Percentiles rank a stretch among this genome's conserved stretches.
Conservation (phyloP, 2,888 invertebrate genomes). For the Salpingus planirostris region DNA sequence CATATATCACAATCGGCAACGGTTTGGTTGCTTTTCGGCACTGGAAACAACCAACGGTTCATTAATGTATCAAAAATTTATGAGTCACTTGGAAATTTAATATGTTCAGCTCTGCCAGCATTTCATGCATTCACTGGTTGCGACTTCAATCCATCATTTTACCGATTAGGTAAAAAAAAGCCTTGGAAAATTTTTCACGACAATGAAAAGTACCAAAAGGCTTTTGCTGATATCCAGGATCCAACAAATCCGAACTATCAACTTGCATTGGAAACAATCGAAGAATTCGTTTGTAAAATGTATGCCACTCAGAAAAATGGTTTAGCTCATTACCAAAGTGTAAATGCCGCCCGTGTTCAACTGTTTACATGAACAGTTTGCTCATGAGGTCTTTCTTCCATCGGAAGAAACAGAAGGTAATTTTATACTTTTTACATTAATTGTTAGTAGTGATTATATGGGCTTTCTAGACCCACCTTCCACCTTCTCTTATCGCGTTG, state of each 20-base stretch:
- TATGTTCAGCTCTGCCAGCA: conserved; percentile 15
- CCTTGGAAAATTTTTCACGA: conserved; percentile 25
- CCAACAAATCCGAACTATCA: conserved; percentile 3
- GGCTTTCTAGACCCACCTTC: too few species aligned
- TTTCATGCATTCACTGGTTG: conserved; percentile 29
- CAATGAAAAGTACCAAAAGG: conserved; percentile 23
- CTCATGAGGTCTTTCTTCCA: too few species aligned
- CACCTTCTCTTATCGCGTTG: too few species aligned
- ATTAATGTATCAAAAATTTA: not conserved
- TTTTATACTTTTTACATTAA: too few species aligned
- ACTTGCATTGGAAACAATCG: too few species aligned
- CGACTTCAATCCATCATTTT: conserved; percentile 27
- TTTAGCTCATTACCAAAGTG: too few species aligned
- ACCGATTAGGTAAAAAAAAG: conserved; percentile 26
- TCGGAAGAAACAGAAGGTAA: too few species aligned
- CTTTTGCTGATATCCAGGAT: conserved; percentile 29
- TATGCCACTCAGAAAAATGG: too few species aligned
- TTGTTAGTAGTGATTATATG: too few species aligned
- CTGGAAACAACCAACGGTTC: not conserved
- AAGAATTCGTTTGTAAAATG: not conserved
- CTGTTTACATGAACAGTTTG: too few species aligned
- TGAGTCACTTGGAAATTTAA: not conserved
- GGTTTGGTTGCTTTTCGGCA: not conserved
- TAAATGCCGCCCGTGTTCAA: too few species aligned
- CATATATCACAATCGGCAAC: too few species aligned